phyloP scores from a whole-genome alignment of 2,797 vertebrate genomes.

The Sternarchorhynchus goeldii region DNA sequence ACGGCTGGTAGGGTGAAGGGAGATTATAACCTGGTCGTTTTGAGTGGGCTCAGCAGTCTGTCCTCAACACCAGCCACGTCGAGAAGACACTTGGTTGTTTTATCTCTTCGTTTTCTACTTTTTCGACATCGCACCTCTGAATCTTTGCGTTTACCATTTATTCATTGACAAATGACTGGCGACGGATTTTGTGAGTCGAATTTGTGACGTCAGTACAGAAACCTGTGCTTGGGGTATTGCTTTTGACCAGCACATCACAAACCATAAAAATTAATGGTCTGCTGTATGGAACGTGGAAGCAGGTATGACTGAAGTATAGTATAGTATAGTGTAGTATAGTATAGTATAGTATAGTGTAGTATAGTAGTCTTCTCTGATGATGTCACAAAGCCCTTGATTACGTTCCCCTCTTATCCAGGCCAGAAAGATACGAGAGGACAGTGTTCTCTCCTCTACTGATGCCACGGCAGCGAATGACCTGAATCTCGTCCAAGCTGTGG shows the following conservation, averaged over 20 bases:
- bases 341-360: not conserved
- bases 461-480: not conserved
- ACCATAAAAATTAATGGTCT: not conserved
- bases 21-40: not conserved
- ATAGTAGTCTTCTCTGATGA: not conserved
- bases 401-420: not conserved
- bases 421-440: not conserved
- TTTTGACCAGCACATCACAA: too few relatives aligned
- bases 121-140: slow-evolving; percentile 22
- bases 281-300: not conserved
- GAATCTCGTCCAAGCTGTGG: slow-evolving; percentile 10
- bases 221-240: not conserved
- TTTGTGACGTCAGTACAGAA: slow-evolving; percentile 3
- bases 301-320: not conserved
- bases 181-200: not conserved
- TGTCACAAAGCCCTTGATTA: not conserved
- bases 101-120: not conserved
- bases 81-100: slow-evolving; percentile 7
- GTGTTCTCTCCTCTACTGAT: slow-evolving; percentile 2
- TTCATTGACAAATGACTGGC: not conserved
- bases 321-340: not conserved
- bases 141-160: slow-evolving; percentile 30
- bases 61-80: slow-evolving; percentile 16
- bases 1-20: slow-evolving; percentile 26
- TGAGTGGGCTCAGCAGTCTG: slow-evolving; percentile 25